A percentile compares a stretch with the other conserved stretches of the same genome.
Conservation (phyloP, 2,113 vertebrate species). For the Oplegnathus fasciatus region DNA sequence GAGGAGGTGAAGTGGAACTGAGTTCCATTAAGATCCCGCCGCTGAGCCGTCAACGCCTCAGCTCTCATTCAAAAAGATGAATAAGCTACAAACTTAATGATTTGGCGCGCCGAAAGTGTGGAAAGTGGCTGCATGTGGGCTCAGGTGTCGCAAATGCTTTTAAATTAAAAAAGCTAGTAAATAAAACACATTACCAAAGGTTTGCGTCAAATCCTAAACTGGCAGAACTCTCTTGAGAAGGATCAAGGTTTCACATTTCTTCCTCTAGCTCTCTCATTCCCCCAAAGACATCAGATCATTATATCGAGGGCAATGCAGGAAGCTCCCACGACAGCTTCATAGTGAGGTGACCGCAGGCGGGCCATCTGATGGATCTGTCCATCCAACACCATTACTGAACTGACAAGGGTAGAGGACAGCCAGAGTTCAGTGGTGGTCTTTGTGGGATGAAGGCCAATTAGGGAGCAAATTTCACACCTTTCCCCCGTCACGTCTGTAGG, state of each 20-base stretch:
- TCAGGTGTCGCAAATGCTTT: not conserved
- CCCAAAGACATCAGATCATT: slow-evolving; percentile 43
- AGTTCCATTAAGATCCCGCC: slow-evolving; percentile 25
- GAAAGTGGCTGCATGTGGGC: not conserved
- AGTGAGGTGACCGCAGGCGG: slow-evolving; percentile 36
- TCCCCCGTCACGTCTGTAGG: slow-evolving; percentile 18
- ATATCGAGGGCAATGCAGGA: not conserved
- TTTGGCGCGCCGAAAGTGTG: not conserved
- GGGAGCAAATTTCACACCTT: slow-evolving; percentile 59
- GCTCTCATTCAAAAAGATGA: slow-evolving; percentile 20
- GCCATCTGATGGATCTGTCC: slow-evolving; percentile 45
- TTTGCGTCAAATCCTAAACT: slow-evolving; percentile 3
- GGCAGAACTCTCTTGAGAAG: not conserved
- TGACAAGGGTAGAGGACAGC: slow-evolving; percentile 33
- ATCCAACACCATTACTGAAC: not conserved
- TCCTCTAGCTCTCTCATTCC: not conserved
- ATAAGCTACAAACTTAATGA: slow-evolving; percentile 15
- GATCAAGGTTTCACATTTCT: slow-evolving; percentile 23
- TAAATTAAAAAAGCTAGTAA: not conserved
- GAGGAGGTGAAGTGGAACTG: slow-evolving; percentile 5
- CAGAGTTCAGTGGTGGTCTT: not conserved
- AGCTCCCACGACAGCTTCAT: slow-evolving; percentile 7
- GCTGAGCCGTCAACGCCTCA: not conserved
- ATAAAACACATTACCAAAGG: not conserved
- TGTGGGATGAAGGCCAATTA: slow-evolving; percentile 64